Base-by-base conservation (phyloP, 2,888 invertebrate species). In the Philaethria dido region DNA sequence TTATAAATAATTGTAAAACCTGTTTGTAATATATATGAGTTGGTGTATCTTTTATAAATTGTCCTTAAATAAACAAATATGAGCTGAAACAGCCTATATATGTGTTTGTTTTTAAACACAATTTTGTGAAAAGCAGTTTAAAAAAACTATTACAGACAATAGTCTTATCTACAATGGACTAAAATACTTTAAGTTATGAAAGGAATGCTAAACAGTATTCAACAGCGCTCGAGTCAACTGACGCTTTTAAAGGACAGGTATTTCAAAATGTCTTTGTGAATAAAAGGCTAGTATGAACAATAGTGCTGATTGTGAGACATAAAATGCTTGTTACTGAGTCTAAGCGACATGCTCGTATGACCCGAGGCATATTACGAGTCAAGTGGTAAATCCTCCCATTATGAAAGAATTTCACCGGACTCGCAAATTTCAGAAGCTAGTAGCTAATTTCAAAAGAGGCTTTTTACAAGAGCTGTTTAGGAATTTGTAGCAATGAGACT, bases 251-350 rank as follows among this genome's bases (percentile, higher is more conserved):
- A 60, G 63, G 60, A 67, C 59, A 63, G 18, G 48, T 69, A 48
- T 45, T 64, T 62, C 62, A 71, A 62, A 64, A 64, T 68, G 66
- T 63, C 67, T 68, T 70, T 70, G 64, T 69, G 66, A 47, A 68
- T 66, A 67, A 66, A 55, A 62, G 52, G 54, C 54, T 63, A 66
- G 62, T 47, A 67, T 66, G 65, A 70, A 73, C 70, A 73, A 70
- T 68, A 62, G 68, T 69, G 64, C 66, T 73, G 71, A 73, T 69
- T 68, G 68, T 69, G 70, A 68, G 69, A 69, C 61, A 66, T 68
- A 66, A 71, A 67, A 62, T 60, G 64, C 66, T 69, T 48, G 60
- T 70, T 69, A 65, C 60, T 13, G 54, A 67, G 67, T 47, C 64
- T 64, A 65, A 70, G 57, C 54, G 64, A 62, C 67, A 50, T 59